Base-by-base conservation (phyloP, 2,113 vertebrate genomes). In the Loxodonta africana region DNA sequence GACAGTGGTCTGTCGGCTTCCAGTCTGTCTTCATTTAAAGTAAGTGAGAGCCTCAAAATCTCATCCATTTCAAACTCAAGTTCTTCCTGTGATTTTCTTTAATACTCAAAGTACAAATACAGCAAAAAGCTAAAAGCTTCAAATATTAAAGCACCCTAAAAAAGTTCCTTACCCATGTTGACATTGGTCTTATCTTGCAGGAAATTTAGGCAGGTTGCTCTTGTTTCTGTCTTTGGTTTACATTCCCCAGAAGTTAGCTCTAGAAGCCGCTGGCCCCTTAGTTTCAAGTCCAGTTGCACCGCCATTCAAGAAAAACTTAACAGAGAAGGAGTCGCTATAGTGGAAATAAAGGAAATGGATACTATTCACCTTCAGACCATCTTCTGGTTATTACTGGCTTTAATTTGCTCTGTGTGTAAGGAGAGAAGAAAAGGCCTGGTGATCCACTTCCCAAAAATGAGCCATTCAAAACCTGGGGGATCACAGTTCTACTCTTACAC, bases 51-150 rank as follows among this genome's bases (percentile, higher is more conserved):
- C 8, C 73, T 97, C 94, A 82, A 92, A 83, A 37, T 11, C 5
- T 53, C 76, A 90, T 90, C 23, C 63, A 11, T 97, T 96, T 95
- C 92, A 85, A 82, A 88, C 18, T 8, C 21, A 37, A 48, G 21
- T 90, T 81, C 69, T 53, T 71, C 7, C 18, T 28, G 17, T 48
- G 62, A 53, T 94, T 93, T 82, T 9, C 73, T 95, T 97, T 62
- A 87, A 67, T 51, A 78, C 51, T 17, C 30, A 95, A 89, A 93
- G 67, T 83, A 83, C 33, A 14, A 80, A 67, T 48, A 51, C 5
- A 94, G 89, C 84, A 84, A 51, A 90, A 87, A 84, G 71, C 41
- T 82, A 20, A 53, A 80, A 83, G 23, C 65, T 94, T 90, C 46
- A 46, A 76, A 83, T 93, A 88, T 95, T 30, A 77, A 89, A 41